Base-by-base conservation (phyloP, 1,140 invertebrate species). In the Neocloeon triangulifer region DNA sequence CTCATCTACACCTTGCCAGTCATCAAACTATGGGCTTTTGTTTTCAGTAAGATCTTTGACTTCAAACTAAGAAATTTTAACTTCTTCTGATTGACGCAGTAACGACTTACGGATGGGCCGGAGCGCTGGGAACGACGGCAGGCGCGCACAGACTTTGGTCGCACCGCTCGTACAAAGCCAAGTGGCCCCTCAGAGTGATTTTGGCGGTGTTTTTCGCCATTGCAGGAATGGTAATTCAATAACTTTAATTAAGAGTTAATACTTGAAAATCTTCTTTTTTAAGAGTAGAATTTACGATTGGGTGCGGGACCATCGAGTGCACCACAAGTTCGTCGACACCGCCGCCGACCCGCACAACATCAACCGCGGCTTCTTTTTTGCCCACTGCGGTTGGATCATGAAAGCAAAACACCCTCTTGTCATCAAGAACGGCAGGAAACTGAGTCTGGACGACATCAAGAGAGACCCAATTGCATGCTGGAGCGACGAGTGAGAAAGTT, bases 61-160 rank as follows among this genome's bases (percentile, higher is more conserved):
- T n/a, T n/a, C n/a, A n/a, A n/a, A n/a, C n/a, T n/a, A n/a, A n/a
- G n/a, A n/a, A n/a, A n/a, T n/a, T n/a, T n/a, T n/a, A n/a, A n/a
- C n/a, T n/a, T n/a, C n/a, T n/a, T n/a, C n/a, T n/a, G n/a, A n/a
- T n/a, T n/a, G n/a, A n/a, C n/a, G n/a, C n/a, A n/a, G n/a, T n/a
- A n/a, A n/a, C n/a, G n/a, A n/a, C n/a, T 6, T 41, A 59, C 10
- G 62, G 59, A 17, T 42, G 51, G 7, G 32, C 68, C 1, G 56
- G 55, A 16, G 70, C 63, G 20, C 64, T 74, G 35, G 72, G 73
- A 7, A 57, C 88, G 5, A 88, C 82, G 1, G 81, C 62, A 14
- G 84, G 84, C 3, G 76, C 62, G 1, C 84, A 89, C 53, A 61
- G 84, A 13, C 64, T 76, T 14, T 91, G 78, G 77, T 64, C 73